These are phyloP conservation scores for Ptychodera flava DNA, from an alignment of 35 echinoderm and acorn worm genomes.

Conservation along the genomic window DNA sequence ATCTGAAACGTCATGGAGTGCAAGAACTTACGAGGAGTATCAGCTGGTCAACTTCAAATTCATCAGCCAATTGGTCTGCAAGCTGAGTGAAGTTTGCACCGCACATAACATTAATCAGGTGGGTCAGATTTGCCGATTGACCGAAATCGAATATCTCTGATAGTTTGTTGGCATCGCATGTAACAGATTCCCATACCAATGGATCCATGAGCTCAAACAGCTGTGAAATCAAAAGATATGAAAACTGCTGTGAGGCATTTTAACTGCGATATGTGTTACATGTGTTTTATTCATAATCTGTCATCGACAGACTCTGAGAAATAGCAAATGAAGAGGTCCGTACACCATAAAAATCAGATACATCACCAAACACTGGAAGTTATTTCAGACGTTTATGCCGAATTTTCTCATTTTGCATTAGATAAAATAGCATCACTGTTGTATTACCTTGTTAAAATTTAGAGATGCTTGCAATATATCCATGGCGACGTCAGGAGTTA, in stretches of 20 bases:
- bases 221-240: not conserved
- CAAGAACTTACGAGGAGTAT: not conserved
- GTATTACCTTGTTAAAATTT: not conserved
- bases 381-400: too few relatives aligned
- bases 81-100: not conserved
- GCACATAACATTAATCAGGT: not conserved
- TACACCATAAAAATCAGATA: too few relatives aligned
- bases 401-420: too few relatives aligned
- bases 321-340: too few relatives aligned
- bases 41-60: not conserved
- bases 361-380: too few relatives aligned
- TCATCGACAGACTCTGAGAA: too few relatives aligned
- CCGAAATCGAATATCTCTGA: not conserved
- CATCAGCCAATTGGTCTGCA: not conserved
- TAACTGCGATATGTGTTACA: too few relatives aligned
- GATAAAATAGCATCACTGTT: too few relatives aligned
- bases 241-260: too few relatives aligned
- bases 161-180: not conserved
- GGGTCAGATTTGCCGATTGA: not conserved
- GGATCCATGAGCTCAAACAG: not conserved
- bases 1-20: too few relatives aligned
- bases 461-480: not conserved
- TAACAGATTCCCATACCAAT: not conserved
- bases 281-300: too few relatives aligned
- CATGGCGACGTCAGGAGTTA: not conserved